Conservation (phyloP, 2,113 vertebrate species). For the Macroglossus sobrinus region DNA sequence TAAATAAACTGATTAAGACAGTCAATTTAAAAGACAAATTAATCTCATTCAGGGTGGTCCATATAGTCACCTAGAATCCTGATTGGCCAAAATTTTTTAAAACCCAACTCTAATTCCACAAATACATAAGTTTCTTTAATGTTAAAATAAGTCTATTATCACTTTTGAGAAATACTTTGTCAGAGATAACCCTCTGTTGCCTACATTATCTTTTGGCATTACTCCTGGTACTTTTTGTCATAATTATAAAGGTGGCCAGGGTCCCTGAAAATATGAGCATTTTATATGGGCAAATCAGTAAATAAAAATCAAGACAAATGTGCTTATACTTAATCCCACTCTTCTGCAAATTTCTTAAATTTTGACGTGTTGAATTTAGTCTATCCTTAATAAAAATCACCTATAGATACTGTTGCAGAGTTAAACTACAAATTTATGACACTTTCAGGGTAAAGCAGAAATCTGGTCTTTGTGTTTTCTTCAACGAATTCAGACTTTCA, state of each 20-base stretch:
- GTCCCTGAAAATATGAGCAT: constrained; percentile 16
- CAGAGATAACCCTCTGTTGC: constrained; percentile 38
- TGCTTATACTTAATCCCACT: constrained; percentile 12
- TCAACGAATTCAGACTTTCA: constrained; percentile 18
- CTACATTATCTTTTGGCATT: constrained; percentile 35
- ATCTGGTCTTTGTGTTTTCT: background rate
- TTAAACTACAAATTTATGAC: constrained; percentile 73
- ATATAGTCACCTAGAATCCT: constrained; percentile 57
- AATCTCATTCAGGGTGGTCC: constrained; percentile 58
- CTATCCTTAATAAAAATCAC: constrained; percentile 52
- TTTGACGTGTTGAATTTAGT: constrained; percentile 22
- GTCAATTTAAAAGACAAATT: constrained; percentile 52
- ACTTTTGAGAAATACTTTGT: constrained; percentile 72
- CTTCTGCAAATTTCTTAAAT: constrained; percentile 16
- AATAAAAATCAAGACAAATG: constrained; percentile 45
- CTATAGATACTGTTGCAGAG: constrained; percentile 57
- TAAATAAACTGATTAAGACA: constrained; percentile 47
- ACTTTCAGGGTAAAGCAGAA: constrained; percentile 65
- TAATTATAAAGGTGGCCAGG: constrained; percentile 43
- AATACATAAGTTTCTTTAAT: background rate
- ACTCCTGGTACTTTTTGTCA: constrained; percentile 31
- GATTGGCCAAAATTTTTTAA: constrained; percentile 71
- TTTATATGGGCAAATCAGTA: constrained; percentile 43
- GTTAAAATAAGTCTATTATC: constrained; percentile 65
- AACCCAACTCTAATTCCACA: constrained; percentile 32